Conservation (phyloP, 1,140 invertebrate species). For the Acromyrmex echinatior region DNA sequence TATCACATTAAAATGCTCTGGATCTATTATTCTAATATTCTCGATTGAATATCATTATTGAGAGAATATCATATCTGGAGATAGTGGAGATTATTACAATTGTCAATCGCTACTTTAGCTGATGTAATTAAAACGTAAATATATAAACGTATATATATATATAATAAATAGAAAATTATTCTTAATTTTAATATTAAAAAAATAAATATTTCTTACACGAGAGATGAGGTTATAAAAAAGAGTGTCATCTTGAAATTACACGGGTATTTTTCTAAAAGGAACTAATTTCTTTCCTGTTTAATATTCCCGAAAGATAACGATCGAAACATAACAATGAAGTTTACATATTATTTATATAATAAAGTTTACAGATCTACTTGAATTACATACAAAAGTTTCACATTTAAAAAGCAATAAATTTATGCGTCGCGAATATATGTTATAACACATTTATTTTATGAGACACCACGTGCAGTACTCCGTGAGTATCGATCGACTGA, state of each 20-base stretch:
- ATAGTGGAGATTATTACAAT: conserved; percentile 66
- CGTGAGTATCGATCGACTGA: conserved; percentile 26
- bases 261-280: background rate
- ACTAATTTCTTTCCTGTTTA: background rate
- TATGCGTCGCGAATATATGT: background rate
- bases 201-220: background rate
- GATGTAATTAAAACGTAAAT: conserved; percentile 55
- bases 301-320: background rate
- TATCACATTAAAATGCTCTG: conserved; percentile 61
- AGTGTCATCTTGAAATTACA: background rate
- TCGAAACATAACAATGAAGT: background rate
- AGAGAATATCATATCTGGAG: conserved; percentile 59
- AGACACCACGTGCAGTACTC: background rate
- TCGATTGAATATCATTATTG: conserved; percentile 63
- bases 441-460: background rate
- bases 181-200: background rate
- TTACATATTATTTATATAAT: too few relatives aligned
- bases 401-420: background rate
- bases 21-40: conserved; percentile 71
- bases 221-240: background rate
- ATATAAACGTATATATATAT: background rate
- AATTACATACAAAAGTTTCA: background rate
- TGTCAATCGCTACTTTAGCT: conserved; percentile 64
- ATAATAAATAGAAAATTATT: background rate
- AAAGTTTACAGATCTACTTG: too few relatives aligned